A percentile compares a stretch with the other conserved stretches of the same genome.
Conservation (phyloP, 2,797 vertebrate species). For the Acrossocheilus wenchowensis region DNA sequence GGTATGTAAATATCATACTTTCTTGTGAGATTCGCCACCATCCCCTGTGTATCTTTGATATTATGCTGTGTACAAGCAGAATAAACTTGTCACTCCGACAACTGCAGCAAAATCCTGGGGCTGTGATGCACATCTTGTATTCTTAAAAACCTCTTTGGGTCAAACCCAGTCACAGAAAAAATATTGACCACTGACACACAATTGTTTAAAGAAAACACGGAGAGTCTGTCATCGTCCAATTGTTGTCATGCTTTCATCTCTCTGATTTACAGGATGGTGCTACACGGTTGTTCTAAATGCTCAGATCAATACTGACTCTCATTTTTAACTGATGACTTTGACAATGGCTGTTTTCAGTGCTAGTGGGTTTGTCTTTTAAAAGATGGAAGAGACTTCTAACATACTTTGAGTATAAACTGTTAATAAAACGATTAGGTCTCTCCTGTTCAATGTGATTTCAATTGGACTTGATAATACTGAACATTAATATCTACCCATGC, state of each 20-base stretch:
- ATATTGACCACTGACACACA: slow-evolving; percentile 44
- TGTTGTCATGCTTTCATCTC: slow-evolving; percentile 42
- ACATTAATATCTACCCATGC: slow-evolving; percentile 80
- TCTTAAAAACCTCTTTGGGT: slow-evolving; percentile 23
- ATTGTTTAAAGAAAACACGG: slow-evolving; percentile 41
- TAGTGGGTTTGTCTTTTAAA: slow-evolving; percentile 33
- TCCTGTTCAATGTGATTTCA: slow-evolving; percentile 74
- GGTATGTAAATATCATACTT: not conserved
- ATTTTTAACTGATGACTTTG: slow-evolving; percentile 33
- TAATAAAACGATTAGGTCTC: slow-evolving; percentile 73
- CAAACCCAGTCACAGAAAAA: slow-evolving; percentile 47
- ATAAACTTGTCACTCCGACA: slow-evolving; percentile 33
- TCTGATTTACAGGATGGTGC: slow-evolving; percentile 35
- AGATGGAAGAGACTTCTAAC: slow-evolving; percentile 63
- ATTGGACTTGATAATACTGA: slow-evolving; percentile 72
- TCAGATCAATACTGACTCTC: slow-evolving; percentile 49
- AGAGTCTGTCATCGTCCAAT: slow-evolving; percentile 36
- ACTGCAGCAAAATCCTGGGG: not conserved
- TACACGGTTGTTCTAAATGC: slow-evolving; percentile 34
- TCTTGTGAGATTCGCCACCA: not conserved
- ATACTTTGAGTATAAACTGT: slow-evolving; percentile 69
- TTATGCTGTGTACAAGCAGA: not conserved
- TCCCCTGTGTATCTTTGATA: not conserved
- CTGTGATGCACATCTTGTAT: not conserved
- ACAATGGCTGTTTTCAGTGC: slow-evolving; percentile 40